Evolutionary conservation across 2,797 vertebrate species (phyloP), one percentile per base, ranked within the genome.

Genomic region (Phyllotis vaccarum): DNA sequence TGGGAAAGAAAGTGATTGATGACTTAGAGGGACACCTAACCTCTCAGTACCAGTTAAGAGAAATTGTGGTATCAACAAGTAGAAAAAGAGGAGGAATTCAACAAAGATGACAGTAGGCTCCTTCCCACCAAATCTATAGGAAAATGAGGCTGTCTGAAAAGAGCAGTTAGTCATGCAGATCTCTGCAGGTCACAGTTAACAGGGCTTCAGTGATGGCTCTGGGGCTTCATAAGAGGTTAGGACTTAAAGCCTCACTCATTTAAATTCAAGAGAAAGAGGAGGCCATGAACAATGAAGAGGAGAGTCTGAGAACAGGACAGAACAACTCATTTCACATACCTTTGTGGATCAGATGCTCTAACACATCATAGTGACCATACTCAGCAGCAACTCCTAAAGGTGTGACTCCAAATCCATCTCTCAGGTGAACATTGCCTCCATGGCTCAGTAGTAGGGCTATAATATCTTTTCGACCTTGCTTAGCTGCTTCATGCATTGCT

Each of bases 331-430:
- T 62, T 27, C 43, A 87, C 80, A 31, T 95, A 99, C 99, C 99
- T 97, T 98, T 99, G 97, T 99, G 99, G 96, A 99, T 99, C 34
- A 99, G 98, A 91, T 99, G 99, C 95, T 99, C 99, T 31, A 99
- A 86, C 72, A 99, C 97, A 56, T 99, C 98, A 66, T 98, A 98
- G 79, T 99, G 99, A 43, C 99, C 99, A 0, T 98, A 97, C 93
- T 99, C 99, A 17, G 99, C 99, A 0, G 98, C 99, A 34, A 99
- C 98, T 0, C 99, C 99, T 46, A 99, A 97, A 0, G 99, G 99
- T 0, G 99, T 99, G 85, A 99, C 98, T 19, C 99, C 99, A 13
- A 98, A 98, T 12, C 98, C 98, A 5, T 99, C 99, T 93, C 83
- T 98, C 83, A 99, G 98, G 94, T 99, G 98, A 0, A 99, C 97